Evolutionary conservation across 2,888 invertebrate genomes (phyloP), one percentile per base, ranked within the genome.

Genomic region (Drosophila mimetica): DNA sequence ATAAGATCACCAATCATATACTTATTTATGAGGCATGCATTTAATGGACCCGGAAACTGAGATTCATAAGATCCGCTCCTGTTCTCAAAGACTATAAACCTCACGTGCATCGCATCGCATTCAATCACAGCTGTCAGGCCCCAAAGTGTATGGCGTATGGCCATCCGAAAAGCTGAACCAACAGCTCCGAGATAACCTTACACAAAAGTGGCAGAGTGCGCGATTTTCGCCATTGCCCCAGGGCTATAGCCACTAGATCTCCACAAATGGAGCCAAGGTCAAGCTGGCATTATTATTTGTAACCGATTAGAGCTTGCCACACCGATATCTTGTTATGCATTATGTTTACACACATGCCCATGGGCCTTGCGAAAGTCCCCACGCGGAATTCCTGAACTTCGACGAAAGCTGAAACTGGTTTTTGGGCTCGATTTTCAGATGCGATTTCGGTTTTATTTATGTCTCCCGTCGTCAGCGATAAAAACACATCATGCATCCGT

Each of bases 191-290:
- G 36, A 30, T 55, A 57, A 66, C 66, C 66, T 66, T 66, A 67
- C 20, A 34, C 39, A 32, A 48, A 71, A 65, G 32, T 71, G 42
- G 39, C 65, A 42, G 52, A 71, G 50, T 65, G 13, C 14, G 58
- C 71, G 51, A 63, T 55, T 71, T 70, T 55, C 41, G 18, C 54
- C 54, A 55, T 25, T 4, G 30, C 25, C 50, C 58, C 46, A 48
- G 58, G 58, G 46, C 47, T 41, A 20, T 22, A 30, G 46, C 39
- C 48, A 65, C 32, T 14, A 51, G 39, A 58, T 69, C 51, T 51
- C 22, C 28, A 22, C 36, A 42, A 85, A 72, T 82, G 79, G 55
- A 85, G 86, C 71, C 86, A 85, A 82, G 81, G 81, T 85, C 79
- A 76, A 72, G 61, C 48, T 46, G 54, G 14, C 14, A 34, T 47